A percentile compares a stretch with the other conserved stretches of the same genome.
phyloP scores from a whole-genome alignment of 2,113 vertebrate genomes.

The Microtus montanus region DNA sequence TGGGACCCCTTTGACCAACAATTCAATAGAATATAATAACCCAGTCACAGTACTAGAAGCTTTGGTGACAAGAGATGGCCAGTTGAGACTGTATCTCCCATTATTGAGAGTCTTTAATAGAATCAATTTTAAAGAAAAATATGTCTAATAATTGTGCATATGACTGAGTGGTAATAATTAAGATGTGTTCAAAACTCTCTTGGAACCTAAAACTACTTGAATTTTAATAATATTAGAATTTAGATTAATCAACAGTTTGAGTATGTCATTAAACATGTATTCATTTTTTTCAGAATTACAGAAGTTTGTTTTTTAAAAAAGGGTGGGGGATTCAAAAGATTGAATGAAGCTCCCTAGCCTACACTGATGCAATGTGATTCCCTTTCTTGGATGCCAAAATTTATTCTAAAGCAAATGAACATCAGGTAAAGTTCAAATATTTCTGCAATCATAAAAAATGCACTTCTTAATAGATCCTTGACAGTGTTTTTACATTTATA shows the following conservation, averaged over 20 bases:
- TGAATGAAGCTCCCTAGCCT: conserved; percentile 1
- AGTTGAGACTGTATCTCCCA: background rate
- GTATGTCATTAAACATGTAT: background rate
- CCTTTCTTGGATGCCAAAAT: conserved; percentile 47
- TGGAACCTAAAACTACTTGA: background rate
- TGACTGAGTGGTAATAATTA: background rate
- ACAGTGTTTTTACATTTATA: conserved; percentile 53
- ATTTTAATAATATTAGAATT: conserved; percentile 1
- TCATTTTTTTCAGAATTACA: conserved; percentile 1
- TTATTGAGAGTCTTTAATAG: background rate
- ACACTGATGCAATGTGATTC: background rate
- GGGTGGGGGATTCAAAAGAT: background rate
- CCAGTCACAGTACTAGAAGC: background rate
- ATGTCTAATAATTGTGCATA: conserved; percentile 19
- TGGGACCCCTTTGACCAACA: background rate
- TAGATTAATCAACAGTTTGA: conserved; percentile 21
- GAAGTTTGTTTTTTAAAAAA: background rate
- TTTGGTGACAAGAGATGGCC: background rate
- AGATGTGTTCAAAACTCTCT: conserved; percentile 28
- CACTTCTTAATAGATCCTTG: conserved; percentile 11
- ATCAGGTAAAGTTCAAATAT: background rate
- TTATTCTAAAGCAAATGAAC: conserved; percentile 29
- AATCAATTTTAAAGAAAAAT: background rate
- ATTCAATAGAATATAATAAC: background rate
- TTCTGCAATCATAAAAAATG: conserved; percentile 33